Evolutionary conservation across 2,113 vertebrate genomes (phyloP).

Genomic region (Ammodytes dubius): DNA sequence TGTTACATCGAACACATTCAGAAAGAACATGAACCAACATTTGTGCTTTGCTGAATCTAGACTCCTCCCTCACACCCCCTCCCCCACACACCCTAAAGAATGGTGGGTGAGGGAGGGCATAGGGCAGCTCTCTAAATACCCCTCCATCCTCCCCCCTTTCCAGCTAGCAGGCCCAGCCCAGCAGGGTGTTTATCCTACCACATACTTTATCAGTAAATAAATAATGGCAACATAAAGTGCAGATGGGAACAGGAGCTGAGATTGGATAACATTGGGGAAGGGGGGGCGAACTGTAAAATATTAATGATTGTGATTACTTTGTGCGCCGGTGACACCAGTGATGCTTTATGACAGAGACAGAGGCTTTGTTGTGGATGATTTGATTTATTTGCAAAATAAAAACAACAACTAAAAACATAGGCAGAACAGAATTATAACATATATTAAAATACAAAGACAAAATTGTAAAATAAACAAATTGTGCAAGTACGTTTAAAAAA

Average conservation of each 20-base stretch:
- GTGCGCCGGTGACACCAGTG: slow-evolving; percentile 45
- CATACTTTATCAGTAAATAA: slow-evolving; percentile 82
- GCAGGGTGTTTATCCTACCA: slow-evolving; percentile 65
- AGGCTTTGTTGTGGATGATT: slow-evolving; percentile 31
- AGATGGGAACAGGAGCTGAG: slow-evolving; percentile 66
- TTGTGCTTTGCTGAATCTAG: slow-evolving; percentile 20
- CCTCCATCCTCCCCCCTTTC: not conserved
- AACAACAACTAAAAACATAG: no score
- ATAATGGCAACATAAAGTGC: slow-evolving; percentile 78
- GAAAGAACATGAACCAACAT: slow-evolving; percentile 3
- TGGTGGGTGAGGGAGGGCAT: slow-evolving; percentile 21
- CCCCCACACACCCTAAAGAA: slow-evolving; percentile 17
- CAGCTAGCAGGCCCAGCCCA: slow-evolving; percentile 24
- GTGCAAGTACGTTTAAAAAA: no score
- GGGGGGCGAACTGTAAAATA: slow-evolving; percentile 73
- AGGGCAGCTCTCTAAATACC: slow-evolving; percentile 49
- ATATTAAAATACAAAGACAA: no score
- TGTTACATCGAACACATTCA: slow-evolving; percentile 7
- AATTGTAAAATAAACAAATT: no score
- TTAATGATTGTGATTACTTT: slow-evolving; percentile 79
- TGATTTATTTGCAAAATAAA: no score
- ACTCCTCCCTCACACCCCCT: not conserved
- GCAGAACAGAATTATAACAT: no score
- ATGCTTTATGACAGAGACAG: slow-evolving; percentile 51
- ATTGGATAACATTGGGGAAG: slow-evolving; percentile 68